A percentile compares a stretch with the other conserved stretches of the same genome.
Evolutionary conservation across 2,888 invertebrate genomes (phyloP).

Genomic region (Plebejus argus): DNA sequence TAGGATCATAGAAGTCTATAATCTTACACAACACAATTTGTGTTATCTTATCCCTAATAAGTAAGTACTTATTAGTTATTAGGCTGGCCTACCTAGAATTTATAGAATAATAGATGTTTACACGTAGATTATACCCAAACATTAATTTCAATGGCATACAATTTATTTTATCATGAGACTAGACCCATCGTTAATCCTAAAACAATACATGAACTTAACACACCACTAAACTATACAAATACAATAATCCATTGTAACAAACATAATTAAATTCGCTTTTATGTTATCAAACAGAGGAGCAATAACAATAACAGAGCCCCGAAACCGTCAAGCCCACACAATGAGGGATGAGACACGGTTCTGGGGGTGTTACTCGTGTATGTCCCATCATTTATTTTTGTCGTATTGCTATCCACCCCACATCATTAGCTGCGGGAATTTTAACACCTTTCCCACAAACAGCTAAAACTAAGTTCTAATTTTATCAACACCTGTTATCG

Average conservation of each 20-base stretch:
- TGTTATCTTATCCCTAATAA: too few species aligned
- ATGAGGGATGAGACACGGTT: background rate
- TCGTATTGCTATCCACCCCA: constrained; percentile 25
- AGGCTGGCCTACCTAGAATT: background rate
- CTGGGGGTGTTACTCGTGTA: background rate
- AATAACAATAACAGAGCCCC: background rate
- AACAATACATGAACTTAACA: background rate
- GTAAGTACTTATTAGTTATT: too few species aligned
- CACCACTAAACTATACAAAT: background rate
- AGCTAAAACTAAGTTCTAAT: background rate
- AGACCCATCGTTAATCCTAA: background rate
- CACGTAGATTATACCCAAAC: background rate
- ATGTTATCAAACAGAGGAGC: constrained; percentile 12
- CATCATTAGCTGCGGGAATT: background rate
- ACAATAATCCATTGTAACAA: constrained; percentile 8
- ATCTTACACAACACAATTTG: too few species aligned
- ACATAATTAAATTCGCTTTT: constrained; percentile 23
- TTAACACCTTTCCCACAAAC: constrained; percentile 11
- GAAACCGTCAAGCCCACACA: constrained; percentile 16
- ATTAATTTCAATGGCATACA: background rate
- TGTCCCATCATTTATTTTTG: background rate
- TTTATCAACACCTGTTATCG: background rate
- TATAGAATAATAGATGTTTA: background rate
- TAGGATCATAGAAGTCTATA: background rate
- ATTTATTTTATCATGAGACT: background rate